Evolutionary conservation across 2,888 invertebrate species (phyloP).

Genomic region (Micropterix aruncella): DNA sequence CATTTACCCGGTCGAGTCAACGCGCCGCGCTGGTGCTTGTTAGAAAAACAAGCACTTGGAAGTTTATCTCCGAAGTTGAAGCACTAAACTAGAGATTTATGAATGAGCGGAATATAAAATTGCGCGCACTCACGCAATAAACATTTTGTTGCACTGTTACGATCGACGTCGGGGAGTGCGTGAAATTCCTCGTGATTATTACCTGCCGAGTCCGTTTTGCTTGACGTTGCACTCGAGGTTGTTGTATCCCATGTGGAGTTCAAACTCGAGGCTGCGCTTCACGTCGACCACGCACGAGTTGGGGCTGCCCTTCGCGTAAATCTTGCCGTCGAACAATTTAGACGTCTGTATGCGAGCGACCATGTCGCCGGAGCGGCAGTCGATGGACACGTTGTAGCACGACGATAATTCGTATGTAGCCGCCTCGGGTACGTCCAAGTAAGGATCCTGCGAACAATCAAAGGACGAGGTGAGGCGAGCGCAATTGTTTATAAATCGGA

Average conservation of each 20-base stretch:
- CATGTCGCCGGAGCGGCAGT: constrained; percentile 88
- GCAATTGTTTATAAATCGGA: too few relatives aligned
- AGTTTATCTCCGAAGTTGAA: too few relatives aligned
- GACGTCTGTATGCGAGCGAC: constrained; percentile 84
- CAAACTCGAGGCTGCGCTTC: constrained; percentile 77
- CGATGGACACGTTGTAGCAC: constrained; percentile 89
- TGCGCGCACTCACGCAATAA: too few relatives aligned
- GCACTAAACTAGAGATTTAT: too few relatives aligned
- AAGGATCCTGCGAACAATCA: constrained; percentile 67
- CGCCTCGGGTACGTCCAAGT: constrained; percentile 80
- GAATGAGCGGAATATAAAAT: too few relatives aligned
- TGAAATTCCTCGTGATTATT: constrained; percentile 14
- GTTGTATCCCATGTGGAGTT: constrained; percentile 82
- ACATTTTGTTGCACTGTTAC: too few relatives aligned
- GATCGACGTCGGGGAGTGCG: too few relatives aligned
- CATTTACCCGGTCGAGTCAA: too few relatives aligned
- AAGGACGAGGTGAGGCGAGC: too few relatives aligned
- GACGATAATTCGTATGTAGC: constrained; percentile 86
- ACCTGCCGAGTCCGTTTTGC: constrained; percentile 72
- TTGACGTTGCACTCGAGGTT: constrained; percentile 88
- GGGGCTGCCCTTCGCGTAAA: constrained; percentile 89
- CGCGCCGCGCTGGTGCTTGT: too few relatives aligned
- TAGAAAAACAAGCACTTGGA: too few relatives aligned
- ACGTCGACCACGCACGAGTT: constrained; percentile 87
- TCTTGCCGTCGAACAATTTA: constrained; percentile 85